Conservation (phyloP, 2,797 vertebrate genomes). For the Periophthalmus magnuspinnatus region DNA sequence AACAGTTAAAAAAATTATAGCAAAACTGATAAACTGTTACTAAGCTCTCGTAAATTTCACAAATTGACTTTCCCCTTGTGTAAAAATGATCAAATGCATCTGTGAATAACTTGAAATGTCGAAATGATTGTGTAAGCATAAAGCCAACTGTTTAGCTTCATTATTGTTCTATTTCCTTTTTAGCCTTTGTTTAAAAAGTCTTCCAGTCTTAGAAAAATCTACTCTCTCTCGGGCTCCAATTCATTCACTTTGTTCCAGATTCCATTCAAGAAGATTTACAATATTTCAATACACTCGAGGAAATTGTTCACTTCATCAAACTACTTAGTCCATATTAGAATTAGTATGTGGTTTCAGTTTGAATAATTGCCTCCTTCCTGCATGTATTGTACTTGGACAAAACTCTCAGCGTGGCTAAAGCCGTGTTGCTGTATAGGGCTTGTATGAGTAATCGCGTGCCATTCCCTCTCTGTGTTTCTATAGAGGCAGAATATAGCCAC, state of each 20-base stretch:
- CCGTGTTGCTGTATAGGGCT: neutral
- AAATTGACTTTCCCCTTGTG: too few species aligned
- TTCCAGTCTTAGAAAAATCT: slow-evolving; percentile 9
- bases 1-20: too few species aligned
- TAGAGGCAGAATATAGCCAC: neutral
- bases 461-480: neutral
- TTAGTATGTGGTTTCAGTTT: neutral
- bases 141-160: too few species aligned
- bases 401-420: neutral
- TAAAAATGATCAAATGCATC: too few species aligned
- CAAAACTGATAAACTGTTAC: too few species aligned
- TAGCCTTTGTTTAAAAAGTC: too few species aligned
- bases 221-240: too few species aligned
- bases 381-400: neutral
- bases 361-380: neutral
- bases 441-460: neutral
- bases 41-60: too few species aligned
- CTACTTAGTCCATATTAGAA: neutral
- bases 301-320: slow-evolving; percentile 36
- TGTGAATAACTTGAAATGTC: too few species aligned
- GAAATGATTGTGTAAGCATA: too few species aligned
- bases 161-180: too few species aligned
- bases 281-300: slow-evolving; percentile 29
- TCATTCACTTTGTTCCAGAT: neutral
- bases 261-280: neutral